Evolutionary conservation across 1,140 invertebrate genomes (phyloP).

Genomic region (Penaeus chinensis): DNA sequence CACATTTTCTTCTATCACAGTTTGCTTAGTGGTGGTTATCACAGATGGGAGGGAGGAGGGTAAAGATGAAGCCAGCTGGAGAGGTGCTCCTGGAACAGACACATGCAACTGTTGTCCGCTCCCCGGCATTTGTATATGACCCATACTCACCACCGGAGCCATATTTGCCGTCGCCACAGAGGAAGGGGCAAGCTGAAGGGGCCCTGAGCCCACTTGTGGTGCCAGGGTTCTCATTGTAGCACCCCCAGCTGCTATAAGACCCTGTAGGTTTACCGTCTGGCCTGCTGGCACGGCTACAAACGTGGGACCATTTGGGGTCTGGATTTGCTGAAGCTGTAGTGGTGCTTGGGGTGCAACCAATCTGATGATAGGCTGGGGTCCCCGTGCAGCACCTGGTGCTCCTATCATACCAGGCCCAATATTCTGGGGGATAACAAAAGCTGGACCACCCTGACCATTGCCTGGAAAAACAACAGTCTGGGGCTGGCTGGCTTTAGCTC

Average conservation of each 20-base stretch:
- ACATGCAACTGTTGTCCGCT: constrained; percentile 48
- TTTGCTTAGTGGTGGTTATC: constrained; percentile 61
- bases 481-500: constrained; percentile 43
- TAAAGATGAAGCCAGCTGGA: constrained; percentile 54
- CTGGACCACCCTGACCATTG: constrained; percentile 46
- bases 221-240: constrained; percentile 46
- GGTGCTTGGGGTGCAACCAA: constrained; percentile 66
- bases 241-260: constrained; percentile 50
- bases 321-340: constrained; percentile 70
- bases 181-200: constrained; percentile 49
- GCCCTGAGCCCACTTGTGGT: constrained; percentile 40
- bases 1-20: constrained; percentile 59
- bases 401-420: constrained; percentile 48
- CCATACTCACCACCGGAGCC: constrained; percentile 44
- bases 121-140: constrained; percentile 43
- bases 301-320: constrained; percentile 71
- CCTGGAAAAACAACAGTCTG: constrained; percentile 52
- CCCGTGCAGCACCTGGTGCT: constrained; percentile 43
- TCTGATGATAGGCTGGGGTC: constrained; percentile 51
- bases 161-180: constrained; percentile 42
- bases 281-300: constrained; percentile 68
- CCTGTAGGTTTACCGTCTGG: constrained; percentile 50
- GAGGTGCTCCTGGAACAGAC: constrained; percentile 43
- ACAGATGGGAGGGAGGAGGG: constrained; percentile 60
- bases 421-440: constrained; percentile 51